Evolutionary conservation across 2,888 invertebrate genomes (phyloP).

Genomic region (Micoletzkya japonica): DNA sequence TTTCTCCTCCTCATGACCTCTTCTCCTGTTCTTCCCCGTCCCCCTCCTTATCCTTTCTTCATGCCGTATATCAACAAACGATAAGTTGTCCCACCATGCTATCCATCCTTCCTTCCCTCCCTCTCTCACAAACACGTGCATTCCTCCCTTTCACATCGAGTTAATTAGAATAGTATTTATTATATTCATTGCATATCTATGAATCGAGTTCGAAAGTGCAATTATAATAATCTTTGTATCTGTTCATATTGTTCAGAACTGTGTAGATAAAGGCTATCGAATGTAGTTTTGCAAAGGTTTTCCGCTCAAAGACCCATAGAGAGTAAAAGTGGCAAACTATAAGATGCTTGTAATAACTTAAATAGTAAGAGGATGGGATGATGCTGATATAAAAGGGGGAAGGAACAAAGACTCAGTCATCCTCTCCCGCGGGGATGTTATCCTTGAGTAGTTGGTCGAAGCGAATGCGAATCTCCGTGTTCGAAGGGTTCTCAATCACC

Average conservation of each 20-base stretch:
- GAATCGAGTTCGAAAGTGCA: too few species aligned
- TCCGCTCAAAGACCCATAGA: too few species aligned
- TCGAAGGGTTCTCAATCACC: slow-evolving; percentile 44
- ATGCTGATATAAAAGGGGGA: neutral
- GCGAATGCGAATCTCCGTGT: slow-evolving; percentile 88
- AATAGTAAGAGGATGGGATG: slow-evolving; percentile 1
- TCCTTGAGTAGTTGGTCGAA: slow-evolving; percentile 93
- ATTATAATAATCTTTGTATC: too few species aligned
- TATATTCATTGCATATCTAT: too few species aligned
- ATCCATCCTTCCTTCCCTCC: neutral
- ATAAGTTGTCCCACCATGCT: slow-evolving; percentile 1
- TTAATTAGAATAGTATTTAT: too few species aligned
- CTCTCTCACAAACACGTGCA: too few species aligned
- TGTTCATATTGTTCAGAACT: too few species aligned
- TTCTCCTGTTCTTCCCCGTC: slow-evolving; percentile 1
- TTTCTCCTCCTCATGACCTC: slow-evolving; percentile 26
- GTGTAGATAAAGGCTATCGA: neutral
- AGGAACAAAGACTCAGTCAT: slow-evolving; percentile 65
- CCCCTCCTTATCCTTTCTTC: slow-evolving; percentile 5
- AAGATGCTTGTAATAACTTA: too few species aligned
- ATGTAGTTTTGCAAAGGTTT: neutral
- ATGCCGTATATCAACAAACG: slow-evolving; percentile 13
- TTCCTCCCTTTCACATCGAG: too few species aligned
- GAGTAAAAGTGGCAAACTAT: too few species aligned
- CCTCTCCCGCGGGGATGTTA: slow-evolving; percentile 96